Conservation (phyloP, 2,113 vertebrate species). For the Cynoglossus semilaevis region DNA sequence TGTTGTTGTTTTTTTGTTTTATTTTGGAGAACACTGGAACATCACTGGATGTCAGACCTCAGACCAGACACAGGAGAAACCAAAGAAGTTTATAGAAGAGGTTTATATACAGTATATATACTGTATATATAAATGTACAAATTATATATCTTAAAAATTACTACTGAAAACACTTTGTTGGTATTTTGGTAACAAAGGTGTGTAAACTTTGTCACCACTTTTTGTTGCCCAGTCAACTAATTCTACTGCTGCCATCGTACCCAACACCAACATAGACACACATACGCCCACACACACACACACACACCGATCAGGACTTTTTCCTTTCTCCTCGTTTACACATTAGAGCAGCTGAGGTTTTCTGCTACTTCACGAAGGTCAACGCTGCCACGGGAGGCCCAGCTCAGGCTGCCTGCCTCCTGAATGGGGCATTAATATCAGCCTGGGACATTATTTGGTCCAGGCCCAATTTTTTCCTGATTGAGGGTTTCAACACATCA, state of each 20-base stretch:
- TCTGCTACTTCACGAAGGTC: conserved; percentile 54
- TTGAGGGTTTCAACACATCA: conserved; percentile 80
- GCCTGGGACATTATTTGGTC: conserved; percentile 63
- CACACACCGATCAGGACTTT: neutral
- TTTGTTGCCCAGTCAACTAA: conserved; percentile 3
- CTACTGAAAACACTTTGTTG: no score
- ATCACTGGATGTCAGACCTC: no score
- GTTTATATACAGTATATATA: no score
- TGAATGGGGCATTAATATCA: conserved; percentile 68
- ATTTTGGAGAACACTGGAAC: no score
- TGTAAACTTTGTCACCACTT: no score
- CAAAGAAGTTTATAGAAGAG: no score
- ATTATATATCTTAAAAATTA: no score
- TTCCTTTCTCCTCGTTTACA: conserved; percentile 69
- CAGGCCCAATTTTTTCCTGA: conserved; percentile 65
- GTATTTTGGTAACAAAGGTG: no score
- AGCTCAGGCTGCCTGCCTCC: conserved; percentile 30
- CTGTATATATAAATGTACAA: no score
- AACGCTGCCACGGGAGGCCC: conserved; percentile 23
- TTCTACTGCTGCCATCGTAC: conserved; percentile 14
- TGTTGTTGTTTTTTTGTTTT: no score
- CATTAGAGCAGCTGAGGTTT: conserved; percentile 75
- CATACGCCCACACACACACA: neutral
- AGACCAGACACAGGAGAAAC: no score
- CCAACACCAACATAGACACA: conserved; percentile 36